Conservation (phyloP, 1,140 invertebrate species). For the Drosophila arawakana region DNA sequence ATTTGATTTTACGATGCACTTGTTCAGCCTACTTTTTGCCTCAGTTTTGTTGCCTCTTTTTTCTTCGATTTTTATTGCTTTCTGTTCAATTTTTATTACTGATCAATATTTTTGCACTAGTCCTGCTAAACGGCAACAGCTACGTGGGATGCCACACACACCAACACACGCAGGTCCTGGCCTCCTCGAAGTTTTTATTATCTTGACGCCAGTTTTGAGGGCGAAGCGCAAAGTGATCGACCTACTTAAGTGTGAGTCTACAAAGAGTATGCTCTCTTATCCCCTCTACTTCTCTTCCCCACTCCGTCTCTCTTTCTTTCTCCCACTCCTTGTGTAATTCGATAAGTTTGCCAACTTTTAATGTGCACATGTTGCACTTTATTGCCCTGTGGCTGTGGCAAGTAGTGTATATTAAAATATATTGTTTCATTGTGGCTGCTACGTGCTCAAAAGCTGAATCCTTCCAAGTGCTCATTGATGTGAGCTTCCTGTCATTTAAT, state of each 20-base stretch:
- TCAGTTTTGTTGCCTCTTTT: background rate
- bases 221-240: slow-evolving; percentile 37
- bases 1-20: slow-evolving; percentile 81
- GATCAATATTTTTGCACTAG: slow-evolving; percentile 76
- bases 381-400: slow-evolving; percentile 12
- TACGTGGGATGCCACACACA: slow-evolving; percentile 65
- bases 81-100: slow-evolving; percentile 61
- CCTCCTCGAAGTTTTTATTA: slow-evolving; percentile 22
- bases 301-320: background rate
- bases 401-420: slow-evolving; percentile 3
- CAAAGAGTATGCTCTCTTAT: background rate
- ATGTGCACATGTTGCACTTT: slow-evolving; percentile 59
- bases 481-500: slow-evolving; percentile 77
- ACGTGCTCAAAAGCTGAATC: slow-evolving; percentile 68
- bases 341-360: slow-evolving; percentile 63
- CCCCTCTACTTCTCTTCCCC: background rate
- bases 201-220: slow-evolving; percentile 25
- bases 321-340: slow-evolving; percentile 46
- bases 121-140: slow-evolving; percentile 36
- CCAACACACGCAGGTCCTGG: background rate
- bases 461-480: slow-evolving; percentile 76
- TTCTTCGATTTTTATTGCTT: background rate
- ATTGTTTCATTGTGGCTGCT: slow-evolving; percentile 55
- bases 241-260: slow-evolving; percentile 30
- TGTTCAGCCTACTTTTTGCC: slow-evolving; percentile 41